Conservation (phyloP, 2,797 vertebrate genomes). For the Podarcis lilfordi region DNA sequence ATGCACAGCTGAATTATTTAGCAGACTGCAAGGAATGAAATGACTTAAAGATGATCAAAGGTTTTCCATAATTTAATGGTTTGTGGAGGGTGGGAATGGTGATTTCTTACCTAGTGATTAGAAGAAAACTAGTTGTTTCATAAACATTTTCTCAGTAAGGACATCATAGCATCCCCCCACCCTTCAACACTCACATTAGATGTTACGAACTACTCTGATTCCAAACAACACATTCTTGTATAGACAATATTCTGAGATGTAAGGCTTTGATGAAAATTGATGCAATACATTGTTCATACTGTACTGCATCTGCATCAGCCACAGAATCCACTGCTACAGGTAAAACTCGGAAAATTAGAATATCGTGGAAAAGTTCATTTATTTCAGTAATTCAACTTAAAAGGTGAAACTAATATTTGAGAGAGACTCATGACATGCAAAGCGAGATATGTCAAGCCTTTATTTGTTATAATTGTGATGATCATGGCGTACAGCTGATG, state of each 20-base stretch:
- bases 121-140: slow-evolving; percentile 14
- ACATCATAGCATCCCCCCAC: not conserved
- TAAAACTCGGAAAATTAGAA: too few relatives aligned
- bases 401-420: too few relatives aligned
- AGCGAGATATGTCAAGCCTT: too few relatives aligned
- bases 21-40: slow-evolving; percentile 47
- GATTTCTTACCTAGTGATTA: slow-evolving; percentile 1
- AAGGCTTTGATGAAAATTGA: not conserved
- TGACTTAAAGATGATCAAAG: slow-evolving; percentile 36
- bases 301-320: not conserved
- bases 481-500: too few relatives aligned
- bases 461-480: too few relatives aligned
- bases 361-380: too few relatives aligned
- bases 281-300: not conserved
- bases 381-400: too few relatives aligned
- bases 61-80: slow-evolving; percentile 33
- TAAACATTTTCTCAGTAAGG: slow-evolving; percentile 20
- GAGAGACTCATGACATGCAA: too few relatives aligned
- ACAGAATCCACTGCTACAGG: not conserved
- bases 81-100: slow-evolving; percentile 1
- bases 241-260: not conserved
- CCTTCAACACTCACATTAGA: not conserved
- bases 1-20: slow-evolving; percentile 32
- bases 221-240: not conserved
- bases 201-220: slow-evolving; percentile 3